A percentile compares a stretch with the other conserved stretches of the same genome.
phyloP scores from a whole-genome alignment of 2,113 vertebrate genomes.

The Cebidichthys violaceus region DNA sequence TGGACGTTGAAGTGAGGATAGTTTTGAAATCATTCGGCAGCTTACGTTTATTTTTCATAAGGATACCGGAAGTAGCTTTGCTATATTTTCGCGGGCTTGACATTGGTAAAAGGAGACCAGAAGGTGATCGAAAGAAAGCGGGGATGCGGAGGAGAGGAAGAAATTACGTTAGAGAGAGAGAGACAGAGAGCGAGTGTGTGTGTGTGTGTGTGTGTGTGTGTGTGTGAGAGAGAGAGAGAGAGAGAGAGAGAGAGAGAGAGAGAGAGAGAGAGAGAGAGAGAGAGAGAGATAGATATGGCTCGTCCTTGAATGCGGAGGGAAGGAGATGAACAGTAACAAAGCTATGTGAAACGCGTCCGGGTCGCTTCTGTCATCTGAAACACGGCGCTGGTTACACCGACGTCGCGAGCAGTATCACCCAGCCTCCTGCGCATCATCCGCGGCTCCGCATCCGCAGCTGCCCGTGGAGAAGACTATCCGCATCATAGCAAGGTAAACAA shows the following conservation, averaged over 20 bases:
- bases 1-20: background rate
- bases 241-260: slow-evolving; percentile 45
- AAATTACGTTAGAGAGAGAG: slow-evolving; percentile 15
- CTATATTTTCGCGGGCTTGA: background rate
- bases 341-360: slow-evolving; percentile 4
- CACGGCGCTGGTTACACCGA: slow-evolving; percentile 16
- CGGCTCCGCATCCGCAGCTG: slow-evolving; percentile 35
- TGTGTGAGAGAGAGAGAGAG: slow-evolving; percentile 18
- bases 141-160: slow-evolving; percentile 11
- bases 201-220: no score
- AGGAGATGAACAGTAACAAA: background rate
- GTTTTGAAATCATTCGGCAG: background rate
- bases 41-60: background rate
- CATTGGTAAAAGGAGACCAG: slow-evolving; percentile 2
- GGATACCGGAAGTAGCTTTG: slow-evolving; percentile 21
- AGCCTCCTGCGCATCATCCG: slow-evolving; percentile 53
- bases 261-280: slow-evolving; percentile 45
- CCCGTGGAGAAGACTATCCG: slow-evolving; percentile 3
- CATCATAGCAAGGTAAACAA: slow-evolving; percentile 56
- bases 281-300: slow-evolving; percentile 43
- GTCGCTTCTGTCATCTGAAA: slow-evolving; percentile 20
- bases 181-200: slow-evolving; percentile 51
- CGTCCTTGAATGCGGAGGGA: background rate
- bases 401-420: slow-evolving; percentile 47
- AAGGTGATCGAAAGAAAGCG: slow-evolving; percentile 47